Evolutionary conservation across 2,797 vertebrate species (phyloP).

Genomic region (Poecile montanus): DNA sequence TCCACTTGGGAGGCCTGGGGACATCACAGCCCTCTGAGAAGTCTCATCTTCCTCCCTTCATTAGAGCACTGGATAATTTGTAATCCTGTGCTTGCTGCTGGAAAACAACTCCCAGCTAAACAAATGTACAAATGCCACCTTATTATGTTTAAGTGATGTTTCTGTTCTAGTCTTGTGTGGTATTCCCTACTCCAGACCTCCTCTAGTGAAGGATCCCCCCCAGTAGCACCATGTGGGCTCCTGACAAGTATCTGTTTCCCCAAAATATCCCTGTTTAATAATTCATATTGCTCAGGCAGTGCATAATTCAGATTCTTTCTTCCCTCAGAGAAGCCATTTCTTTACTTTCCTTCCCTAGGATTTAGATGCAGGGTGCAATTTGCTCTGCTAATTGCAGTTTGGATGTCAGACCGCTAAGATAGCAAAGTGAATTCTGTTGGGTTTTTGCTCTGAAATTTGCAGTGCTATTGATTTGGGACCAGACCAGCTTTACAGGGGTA

Average conservation of each 20-base stretch:
- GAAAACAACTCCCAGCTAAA: not conserved
- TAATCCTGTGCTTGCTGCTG: not conserved
- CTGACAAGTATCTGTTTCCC: not conserved
- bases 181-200: not conserved
- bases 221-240: not conserved
- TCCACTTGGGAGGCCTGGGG: conserved; percentile 17
- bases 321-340: not conserved
- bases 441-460: not conserved
- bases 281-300: not conserved
- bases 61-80: conserved; percentile 6
- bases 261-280: not conserved
- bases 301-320: not conserved
- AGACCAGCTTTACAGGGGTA: not conserved
- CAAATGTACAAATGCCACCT: not conserved
- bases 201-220: not conserved
- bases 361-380: not conserved
- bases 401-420: not conserved
- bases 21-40: not conserved
- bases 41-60: conserved; percentile 12
- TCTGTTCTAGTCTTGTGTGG: not conserved
- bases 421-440: not conserved
- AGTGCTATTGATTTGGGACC: not conserved
- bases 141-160: not conserved
- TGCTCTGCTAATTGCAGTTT: not conserved
- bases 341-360: not conserved